Percentiles rank a stretch among this genome's conserved stretches.
Conservation (phyloP, 2,113 vertebrate species). For the Accipiter cooperii region DNA sequence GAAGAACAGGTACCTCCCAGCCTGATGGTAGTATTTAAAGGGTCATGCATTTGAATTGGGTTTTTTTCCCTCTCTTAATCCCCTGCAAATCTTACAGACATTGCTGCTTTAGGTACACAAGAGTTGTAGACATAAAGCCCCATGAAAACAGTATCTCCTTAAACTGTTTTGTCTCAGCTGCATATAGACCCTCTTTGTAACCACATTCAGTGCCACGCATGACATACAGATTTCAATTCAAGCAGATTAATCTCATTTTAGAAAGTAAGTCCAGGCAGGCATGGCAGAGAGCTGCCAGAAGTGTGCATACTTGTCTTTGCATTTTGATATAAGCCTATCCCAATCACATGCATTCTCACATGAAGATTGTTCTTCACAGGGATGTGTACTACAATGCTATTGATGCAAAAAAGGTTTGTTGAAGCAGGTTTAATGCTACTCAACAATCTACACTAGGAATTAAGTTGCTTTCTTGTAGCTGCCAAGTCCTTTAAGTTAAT, state of each 20-base stretch:
- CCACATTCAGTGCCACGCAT: background rate
- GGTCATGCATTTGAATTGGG: background rate
- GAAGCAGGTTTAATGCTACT: background rate
- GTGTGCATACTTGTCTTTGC: background rate
- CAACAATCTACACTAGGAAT: background rate
- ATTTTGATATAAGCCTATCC: background rate
- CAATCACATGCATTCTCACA: background rate
- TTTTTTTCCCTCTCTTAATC: background rate
- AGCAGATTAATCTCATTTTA: constrained; percentile 3
- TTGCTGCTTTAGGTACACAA: background rate
- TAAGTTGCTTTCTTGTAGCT: constrained; percentile 3
- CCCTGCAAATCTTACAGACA: background rate
- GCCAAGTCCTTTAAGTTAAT: constrained; percentile 26
- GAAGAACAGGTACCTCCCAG: background rate
- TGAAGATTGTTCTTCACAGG: background rate
- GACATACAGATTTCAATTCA: constrained; percentile 5
- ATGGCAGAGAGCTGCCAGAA: background rate
- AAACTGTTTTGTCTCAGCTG: background rate
- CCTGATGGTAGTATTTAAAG: background rate
- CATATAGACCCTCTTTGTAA: background rate
- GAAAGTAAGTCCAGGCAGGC: background rate
- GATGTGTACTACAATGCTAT: background rate
- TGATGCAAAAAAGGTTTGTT: background rate
- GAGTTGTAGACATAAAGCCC: background rate
- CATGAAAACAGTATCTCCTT: background rate